Evolutionary conservation across 1,140 invertebrate species (phyloP), one percentile per base, ranked within the genome.

Genomic region (Lasioglossum baleicum): DNA sequence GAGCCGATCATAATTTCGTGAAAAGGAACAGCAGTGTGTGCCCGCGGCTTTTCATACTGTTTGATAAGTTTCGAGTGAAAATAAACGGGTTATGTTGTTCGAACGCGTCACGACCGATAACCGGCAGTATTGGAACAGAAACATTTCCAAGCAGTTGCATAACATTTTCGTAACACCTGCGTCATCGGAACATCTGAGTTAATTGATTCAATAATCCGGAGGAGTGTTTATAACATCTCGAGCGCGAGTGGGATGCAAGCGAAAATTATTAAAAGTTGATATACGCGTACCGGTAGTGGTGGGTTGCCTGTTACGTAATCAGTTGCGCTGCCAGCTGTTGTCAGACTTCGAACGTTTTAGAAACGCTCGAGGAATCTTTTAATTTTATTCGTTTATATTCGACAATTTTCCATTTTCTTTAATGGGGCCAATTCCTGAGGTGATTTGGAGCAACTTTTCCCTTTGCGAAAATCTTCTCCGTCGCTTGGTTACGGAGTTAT

Each of bases 161-260:
- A 78, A 77, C 40, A 7, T 13, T 3, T 11, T 10, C 40, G 11
- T 0, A n/a, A 58, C 56, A 20, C 17, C 6, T 51, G 40, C 74
- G 74, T 61, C 65, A 51, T 40, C 56, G 6, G 20, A 2, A 11
- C 35, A 44, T 17, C 35, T 11, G 15, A 69, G 44, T 64, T 71
- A 78, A 78, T 78, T 71, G 64, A 78, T 72, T 64, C 68, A 10
- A 17, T 26, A 11, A 40, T 51, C 22, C 63, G 26, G 40, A 48
- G 17, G 13, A 61, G 44, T 26, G 26, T 20, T 53, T 22, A 11
- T 10, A 15, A n/a, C 40, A 15, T 2, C 2, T 26, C n/a, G 11
- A 13, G n/a, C 6, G n/a, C 6, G 42, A 13, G 20, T 2, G 68
- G 3, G 64, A 48, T 64, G 44, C 48, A 22, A 44, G 22, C 31